Conservation (phyloP, 2,888 invertebrate species). For the Dinocampus coccinellae region DNA sequence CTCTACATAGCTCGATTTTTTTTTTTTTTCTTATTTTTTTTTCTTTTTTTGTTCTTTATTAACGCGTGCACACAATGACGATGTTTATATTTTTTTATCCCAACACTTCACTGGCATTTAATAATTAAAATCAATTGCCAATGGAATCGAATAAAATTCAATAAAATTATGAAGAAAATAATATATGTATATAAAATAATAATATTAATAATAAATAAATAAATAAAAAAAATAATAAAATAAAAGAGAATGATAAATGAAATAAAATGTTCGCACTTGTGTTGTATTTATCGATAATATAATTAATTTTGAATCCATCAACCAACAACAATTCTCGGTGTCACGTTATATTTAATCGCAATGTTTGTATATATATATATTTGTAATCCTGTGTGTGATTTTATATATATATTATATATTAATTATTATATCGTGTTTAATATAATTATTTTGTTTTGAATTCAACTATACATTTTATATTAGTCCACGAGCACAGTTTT, state of each 20-base stretch:
- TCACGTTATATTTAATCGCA: not conserved
- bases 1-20: not conserved
- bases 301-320: not conserved
- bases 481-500: not conserved
- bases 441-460: not conserved
- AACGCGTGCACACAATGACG: not conserved
- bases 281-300: not conserved
- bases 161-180: too few species aligned
- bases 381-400: not conserved
- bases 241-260: not conserved
- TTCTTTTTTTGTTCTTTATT: not conserved
- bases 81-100: conserved; percentile 3
- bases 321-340: not conserved
- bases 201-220: too few species aligned
- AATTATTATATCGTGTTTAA: too few species aligned
- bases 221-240: not conserved
- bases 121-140: too few species aligned
- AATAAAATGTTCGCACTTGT: not conserved
- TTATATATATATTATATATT: too few species aligned
- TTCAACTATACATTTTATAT: not conserved
- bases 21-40: not conserved
- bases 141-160: too few species aligned
- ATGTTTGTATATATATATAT: not conserved
- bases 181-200: not conserved
- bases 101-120: conserved; percentile 15